Evolutionary conservation across 2,888 invertebrate species (phyloP).

Genomic region (Chouioia cunea): DNA sequence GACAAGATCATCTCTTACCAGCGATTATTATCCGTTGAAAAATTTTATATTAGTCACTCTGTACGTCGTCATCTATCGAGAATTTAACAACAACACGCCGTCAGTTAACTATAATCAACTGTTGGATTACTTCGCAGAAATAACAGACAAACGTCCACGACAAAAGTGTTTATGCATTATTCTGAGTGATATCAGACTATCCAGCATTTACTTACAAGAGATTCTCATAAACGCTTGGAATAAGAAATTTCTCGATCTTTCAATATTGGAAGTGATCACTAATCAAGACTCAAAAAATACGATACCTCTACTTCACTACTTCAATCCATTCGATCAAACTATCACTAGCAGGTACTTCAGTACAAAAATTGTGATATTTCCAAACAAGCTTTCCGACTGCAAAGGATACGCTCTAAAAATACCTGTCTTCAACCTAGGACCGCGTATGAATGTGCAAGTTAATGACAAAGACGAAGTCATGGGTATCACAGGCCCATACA

Average conservation of each 20-base stretch:
- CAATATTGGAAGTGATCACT: neutral
- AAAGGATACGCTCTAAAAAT: neutral
- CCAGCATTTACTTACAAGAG: neutral
- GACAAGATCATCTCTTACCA: neutral
- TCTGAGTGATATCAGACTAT: neutral
- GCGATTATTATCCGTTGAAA: neutral
- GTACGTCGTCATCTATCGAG: neutral
- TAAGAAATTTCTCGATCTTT: neutral
- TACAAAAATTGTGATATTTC: neutral
- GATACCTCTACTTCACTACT: neutral
- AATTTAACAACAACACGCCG: too few species aligned
- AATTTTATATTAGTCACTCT: too few species aligned
- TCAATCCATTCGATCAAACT: neutral
- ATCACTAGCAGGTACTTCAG: neutral
- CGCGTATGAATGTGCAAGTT: too few species aligned
- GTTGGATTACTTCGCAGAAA: neutral
- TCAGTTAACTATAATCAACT: neutral
- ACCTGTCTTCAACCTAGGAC: neutral
- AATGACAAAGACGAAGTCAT: too few species aligned
- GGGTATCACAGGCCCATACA: too few species aligned
- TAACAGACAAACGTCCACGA: neutral
- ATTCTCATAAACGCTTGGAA: neutral
- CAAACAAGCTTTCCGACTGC: neutral
- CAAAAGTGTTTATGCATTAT: neutral
- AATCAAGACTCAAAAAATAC: neutral